Evolutionary conservation across 2,113 vertebrate genomes (phyloP), one percentile per base, ranked within the genome.

Genomic region (Myrmophylax atrothorax): DNA sequence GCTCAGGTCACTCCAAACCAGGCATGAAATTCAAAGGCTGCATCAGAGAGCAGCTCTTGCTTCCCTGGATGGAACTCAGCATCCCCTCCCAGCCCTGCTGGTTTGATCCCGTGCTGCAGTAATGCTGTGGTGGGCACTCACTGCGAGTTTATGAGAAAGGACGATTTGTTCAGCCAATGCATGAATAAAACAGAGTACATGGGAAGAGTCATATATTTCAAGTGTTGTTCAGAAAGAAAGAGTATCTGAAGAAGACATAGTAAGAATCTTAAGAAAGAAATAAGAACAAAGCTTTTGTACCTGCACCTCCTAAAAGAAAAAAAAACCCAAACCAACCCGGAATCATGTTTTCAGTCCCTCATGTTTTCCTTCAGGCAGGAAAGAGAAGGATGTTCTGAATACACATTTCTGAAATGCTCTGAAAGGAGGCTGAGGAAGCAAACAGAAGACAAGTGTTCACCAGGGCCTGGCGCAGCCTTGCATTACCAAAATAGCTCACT

Each of bases 271-370:
- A 62, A 40, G 60, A 40, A 85, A 58, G 37, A 90, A 92, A 75
- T 60, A 84, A 87, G 37, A 94, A 49, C 20, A 44, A 37, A 25
- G 31, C 28, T 91, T 88, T 55, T 63, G 50, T 80, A 47, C 22
- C 3, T 25, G 50, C 9, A 67, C 14, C 35, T 47, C 40, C 58
- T 75, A 53, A 76, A 93, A 95, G 55, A 53, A 19, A 44, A 33
- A 40, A 55, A 18, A 68, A 46, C n/a, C n/a, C 15, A 42, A 42
- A 42, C 14, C 40, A 38, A 19, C 44, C 50, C 69, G 58, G 60
- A 86, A 91, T 89, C 49, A 49, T 42, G 35, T 94, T 97, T 97
- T 63, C 49, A 87, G 84, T 52, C 88, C 87, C 62, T 82, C 58
- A 25, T 8, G 10, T 49, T 94, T 59, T 73, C 56, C 44, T 69